Evolutionary conservation across 1,140 invertebrate genomes (phyloP), one percentile per base, ranked within the genome.

Genomic region (Cherax destructor): DNA sequence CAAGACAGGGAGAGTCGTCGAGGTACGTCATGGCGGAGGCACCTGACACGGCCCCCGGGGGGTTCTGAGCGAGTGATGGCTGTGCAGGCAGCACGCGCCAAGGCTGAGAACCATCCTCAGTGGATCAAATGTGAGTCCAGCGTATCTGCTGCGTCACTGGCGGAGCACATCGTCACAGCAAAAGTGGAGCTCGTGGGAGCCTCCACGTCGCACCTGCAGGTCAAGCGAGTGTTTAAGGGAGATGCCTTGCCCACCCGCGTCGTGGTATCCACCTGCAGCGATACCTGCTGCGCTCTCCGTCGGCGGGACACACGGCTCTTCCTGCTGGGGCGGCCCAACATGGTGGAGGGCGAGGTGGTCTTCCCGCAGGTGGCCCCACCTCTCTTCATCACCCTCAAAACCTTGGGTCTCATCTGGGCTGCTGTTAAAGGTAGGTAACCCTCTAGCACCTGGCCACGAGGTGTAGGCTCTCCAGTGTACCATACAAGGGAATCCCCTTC

Each of bases 351-450:
- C 5, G 72, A 91, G 74, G 88, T 80, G 21, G 88, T 91, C 56
- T 91, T 72, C 61, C 88, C 83, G 21, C 88, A 91, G 21, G 74
- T 91, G 74, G 72, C 88, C 41, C 83, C 88, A 49, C 88, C 88
- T 52, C 49, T 79, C 59, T 30, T 11, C 74, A 52, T 91, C 88
- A 24, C 76, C 41, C 74, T 85, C 49, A 85, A 80, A 56, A 85
- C 81, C 2, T 41, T 91, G 76, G 83, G 61, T 16, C 59, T 61
- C 59, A 16, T 85, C 69, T 61, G 81, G 80, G 81, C 88, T 56
- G 72, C 72, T 59, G 61, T 56, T 24, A 83, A 50, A 91, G 88
- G 88, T 91, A 79, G 41, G 88, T 76, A 84, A 50, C 18, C 69
- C 69, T 30, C 69, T 5, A 21, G 24, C 65, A 69, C 65, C 65